Evolutionary conservation across 35 echinoderm and acorn worm genomes (phyloP).

Genomic region (Eucidaris tribuloides): DNA sequence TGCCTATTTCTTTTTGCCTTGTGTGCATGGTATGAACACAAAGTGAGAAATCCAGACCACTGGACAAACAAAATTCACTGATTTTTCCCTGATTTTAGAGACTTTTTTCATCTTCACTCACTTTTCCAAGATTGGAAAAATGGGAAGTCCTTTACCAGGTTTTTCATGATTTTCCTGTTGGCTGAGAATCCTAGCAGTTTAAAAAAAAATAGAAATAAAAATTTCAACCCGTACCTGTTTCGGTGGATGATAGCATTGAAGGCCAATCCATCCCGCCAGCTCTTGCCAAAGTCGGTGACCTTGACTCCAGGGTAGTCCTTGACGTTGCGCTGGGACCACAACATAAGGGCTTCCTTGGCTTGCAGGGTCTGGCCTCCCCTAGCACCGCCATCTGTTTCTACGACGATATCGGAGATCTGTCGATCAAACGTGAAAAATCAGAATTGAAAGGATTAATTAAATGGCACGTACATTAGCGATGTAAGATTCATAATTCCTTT

Average conservation of each 20-base stretch:
- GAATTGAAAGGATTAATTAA: too few species aligned
- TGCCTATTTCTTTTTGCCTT: too few species aligned
- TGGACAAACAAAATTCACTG: too few species aligned
- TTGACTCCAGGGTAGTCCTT: slow-evolving; percentile 84
- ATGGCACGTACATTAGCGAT: too few species aligned
- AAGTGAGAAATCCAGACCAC: too few species aligned
- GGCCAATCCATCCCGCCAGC: slow-evolving; percentile 95
- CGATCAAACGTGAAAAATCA: too few species aligned
- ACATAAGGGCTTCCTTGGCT: slow-evolving; percentile 75
- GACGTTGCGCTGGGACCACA: slow-evolving; percentile 75
- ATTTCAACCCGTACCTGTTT: slow-evolving; percentile 72
- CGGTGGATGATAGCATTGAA: slow-evolving; percentile 98
- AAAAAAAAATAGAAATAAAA: too few species aligned
- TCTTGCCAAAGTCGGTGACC: slow-evolving; percentile 76
- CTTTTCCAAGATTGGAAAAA: too few species aligned
- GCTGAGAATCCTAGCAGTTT: not conserved
- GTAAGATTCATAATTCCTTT: too few species aligned
- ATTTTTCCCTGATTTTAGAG: too few species aligned
- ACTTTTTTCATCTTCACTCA: too few species aligned
- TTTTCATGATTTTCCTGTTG: not conserved
- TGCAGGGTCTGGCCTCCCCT: slow-evolving; percentile 42
- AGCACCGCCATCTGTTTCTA: slow-evolving; percentile 49
- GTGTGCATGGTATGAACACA: too few species aligned
- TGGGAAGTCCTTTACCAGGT: not conserved
- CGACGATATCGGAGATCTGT: slow-evolving; percentile 91